phyloP scores from a whole-genome alignment of 2,797 vertebrate species.

The Cynopterus sphinx region DNA sequence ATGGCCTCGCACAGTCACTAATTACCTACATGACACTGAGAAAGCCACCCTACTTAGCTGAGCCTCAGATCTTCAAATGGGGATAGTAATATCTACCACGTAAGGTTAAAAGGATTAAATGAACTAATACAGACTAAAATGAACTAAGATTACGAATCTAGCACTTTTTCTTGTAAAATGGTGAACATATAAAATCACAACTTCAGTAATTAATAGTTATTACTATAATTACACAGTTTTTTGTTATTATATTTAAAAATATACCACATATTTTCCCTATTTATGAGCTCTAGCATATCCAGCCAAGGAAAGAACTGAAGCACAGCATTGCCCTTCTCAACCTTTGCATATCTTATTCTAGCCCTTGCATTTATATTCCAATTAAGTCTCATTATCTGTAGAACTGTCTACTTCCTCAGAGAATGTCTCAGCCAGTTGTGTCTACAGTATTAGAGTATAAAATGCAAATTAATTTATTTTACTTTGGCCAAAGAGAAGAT shows the following conservation, averaged over 20 bases:
- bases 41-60: neutral
- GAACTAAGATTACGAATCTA: neutral
- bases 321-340: neutral
- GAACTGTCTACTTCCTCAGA: neutral
- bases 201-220: neutral
- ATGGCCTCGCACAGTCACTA: neutral
- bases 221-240: neutral
- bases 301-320: neutral
- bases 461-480: slow-evolving; percentile 7
- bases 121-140: neutral
- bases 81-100: neutral
- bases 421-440: neutral
- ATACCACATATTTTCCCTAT: neutral
- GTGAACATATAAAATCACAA: neutral
- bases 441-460: neutral
- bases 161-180: neutral
- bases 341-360: neutral
- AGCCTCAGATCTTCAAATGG: neutral
- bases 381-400: neutral
- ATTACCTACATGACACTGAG: neutral
- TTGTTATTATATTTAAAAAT: neutral
- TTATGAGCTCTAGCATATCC: neutral
- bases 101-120: neutral
- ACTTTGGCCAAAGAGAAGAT: neutral
- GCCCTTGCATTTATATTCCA: neutral